phyloP scores from a whole-genome alignment of 2,888 invertebrate species.

The Chironomus tentans region DNA sequence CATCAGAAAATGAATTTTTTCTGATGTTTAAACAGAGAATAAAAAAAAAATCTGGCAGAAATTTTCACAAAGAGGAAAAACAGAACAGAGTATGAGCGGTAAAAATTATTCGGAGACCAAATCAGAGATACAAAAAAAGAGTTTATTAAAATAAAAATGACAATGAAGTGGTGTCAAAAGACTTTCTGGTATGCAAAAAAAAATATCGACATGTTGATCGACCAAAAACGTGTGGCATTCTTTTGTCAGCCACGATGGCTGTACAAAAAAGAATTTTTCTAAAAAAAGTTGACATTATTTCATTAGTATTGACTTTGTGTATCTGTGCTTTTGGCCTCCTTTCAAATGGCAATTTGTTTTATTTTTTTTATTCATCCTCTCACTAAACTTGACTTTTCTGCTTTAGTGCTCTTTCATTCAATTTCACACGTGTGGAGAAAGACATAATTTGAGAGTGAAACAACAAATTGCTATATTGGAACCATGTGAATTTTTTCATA shows the following conservation, averaged over 20 bases:
- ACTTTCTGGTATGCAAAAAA: too few species aligned
- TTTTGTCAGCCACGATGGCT: too few species aligned
- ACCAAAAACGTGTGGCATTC: not conserved
- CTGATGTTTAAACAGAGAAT: too few species aligned
- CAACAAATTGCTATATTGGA: conserved; percentile 43
- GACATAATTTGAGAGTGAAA: not conserved
- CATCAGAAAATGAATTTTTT: too few species aligned
- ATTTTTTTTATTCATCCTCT: not conserved
- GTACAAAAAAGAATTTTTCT: not conserved
- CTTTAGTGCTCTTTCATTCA: too few species aligned
- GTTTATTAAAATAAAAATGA: not conserved
- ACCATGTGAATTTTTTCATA: conserved; percentile 58
- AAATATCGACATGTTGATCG: too few species aligned
- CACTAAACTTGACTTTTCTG: not conserved
- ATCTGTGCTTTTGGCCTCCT: not conserved
- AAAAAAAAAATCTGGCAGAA: too few species aligned
- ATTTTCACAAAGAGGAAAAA: too few species aligned
- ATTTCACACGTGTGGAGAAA: not conserved
- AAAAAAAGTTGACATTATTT: not conserved
- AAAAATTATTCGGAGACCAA: not conserved
- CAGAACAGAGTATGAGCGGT: too few species aligned
- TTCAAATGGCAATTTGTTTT: not conserved
- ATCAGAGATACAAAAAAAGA: not conserved
- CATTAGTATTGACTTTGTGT: not conserved
- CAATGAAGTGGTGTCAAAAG: not conserved